These are phyloP conservation scores for Archilochus colubris DNA, from an alignment of 2,113 vertebrate species.

Conservation along the genomic window DNA sequence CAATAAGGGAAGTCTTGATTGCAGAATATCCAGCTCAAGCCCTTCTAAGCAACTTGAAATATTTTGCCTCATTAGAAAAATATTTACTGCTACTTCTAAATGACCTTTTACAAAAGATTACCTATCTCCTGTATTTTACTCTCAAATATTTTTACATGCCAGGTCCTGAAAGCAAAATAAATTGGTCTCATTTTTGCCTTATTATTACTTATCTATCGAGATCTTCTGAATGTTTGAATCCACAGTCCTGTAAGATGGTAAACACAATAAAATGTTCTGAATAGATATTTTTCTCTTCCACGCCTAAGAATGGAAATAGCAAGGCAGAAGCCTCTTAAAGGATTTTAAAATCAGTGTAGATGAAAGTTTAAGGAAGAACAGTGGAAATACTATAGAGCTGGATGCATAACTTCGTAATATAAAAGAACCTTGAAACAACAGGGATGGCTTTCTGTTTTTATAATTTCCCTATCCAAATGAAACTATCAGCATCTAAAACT, in stretches of 20 bases:
- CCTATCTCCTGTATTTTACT: slow-evolving; percentile 2
- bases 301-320: background rate
- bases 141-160: slow-evolving; percentile 29
- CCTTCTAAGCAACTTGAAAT: slow-evolving; percentile 37
- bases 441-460: background rate
- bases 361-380: background rate
- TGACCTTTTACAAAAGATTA: slow-evolving; percentile 14
- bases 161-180: slow-evolving; percentile 33
- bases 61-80: slow-evolving; percentile 36
- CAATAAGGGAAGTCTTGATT: background rate
- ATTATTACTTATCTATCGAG: slow-evolving; percentile 49
- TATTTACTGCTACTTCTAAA: slow-evolving; percentile 46
- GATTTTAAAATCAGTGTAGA: background rate
- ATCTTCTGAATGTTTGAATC: slow-evolving; percentile 21
- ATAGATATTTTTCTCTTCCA: background rate
- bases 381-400: background rate
- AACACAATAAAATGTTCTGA: slow-evolving; percentile 17
- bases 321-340: background rate
- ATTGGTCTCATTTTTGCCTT: slow-evolving; percentile 21
- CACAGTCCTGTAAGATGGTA: background rate
- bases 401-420: background rate
- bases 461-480: too few species aligned
- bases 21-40: background rate
- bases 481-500: too few species aligned
- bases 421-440: background rate